These are phyloP conservation scores for Macrotis lagotis DNA, from an alignment of 2,113 vertebrate genomes.

Conservation along the genomic window DNA sequence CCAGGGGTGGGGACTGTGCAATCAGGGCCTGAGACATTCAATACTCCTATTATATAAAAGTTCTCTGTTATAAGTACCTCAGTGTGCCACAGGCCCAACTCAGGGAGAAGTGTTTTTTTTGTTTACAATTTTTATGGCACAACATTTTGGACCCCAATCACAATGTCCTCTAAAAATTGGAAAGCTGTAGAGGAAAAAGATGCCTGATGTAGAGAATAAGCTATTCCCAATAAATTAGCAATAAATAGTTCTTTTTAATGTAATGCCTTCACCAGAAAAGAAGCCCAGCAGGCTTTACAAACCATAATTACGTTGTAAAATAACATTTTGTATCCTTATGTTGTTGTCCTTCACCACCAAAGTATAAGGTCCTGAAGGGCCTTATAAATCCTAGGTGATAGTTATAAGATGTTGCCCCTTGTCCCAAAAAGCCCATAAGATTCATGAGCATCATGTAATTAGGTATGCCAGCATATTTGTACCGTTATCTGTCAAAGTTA, in stretches of 20 bases:
- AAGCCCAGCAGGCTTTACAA: slow-evolving; percentile 51
- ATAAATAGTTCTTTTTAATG: slow-evolving; percentile 60
- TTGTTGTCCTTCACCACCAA: slow-evolving; percentile 11
- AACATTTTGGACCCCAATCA: slow-evolving; percentile 21
- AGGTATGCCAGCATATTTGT: slow-evolving; percentile 31
- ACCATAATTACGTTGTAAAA: slow-evolving; percentile 73
- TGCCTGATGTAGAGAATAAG: slow-evolving; percentile 54
- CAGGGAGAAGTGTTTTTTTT: slow-evolving; percentile 30
- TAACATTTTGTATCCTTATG: slow-evolving; percentile 1
- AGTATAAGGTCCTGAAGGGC: slow-evolving; percentile 47
- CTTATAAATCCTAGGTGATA: slow-evolving; percentile 59
- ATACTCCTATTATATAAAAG: slow-evolving; percentile 76
- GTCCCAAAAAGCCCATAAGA: slow-evolving; percentile 16
- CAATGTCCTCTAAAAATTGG: slow-evolving; percentile 28
- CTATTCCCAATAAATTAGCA: slow-evolving; percentile 58
- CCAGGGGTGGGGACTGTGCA: slow-evolving; percentile 53
- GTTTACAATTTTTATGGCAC: slow-evolving; percentile 23
- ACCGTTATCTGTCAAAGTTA: slow-evolving; percentile 36
- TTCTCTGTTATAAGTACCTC: slow-evolving; percentile 55
- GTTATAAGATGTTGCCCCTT: slow-evolving; percentile 1
- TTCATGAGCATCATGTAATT: slow-evolving; percentile 39
- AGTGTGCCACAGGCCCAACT: slow-evolving; percentile 28
- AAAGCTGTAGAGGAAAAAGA: slow-evolving; percentile 39
- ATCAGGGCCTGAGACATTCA: slow-evolving; percentile 66
- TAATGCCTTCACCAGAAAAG: slow-evolving; percentile 31